phyloP scores from a whole-genome alignment of 2,888 invertebrate genomes.

The Ichneumon xanthorius region DNA sequence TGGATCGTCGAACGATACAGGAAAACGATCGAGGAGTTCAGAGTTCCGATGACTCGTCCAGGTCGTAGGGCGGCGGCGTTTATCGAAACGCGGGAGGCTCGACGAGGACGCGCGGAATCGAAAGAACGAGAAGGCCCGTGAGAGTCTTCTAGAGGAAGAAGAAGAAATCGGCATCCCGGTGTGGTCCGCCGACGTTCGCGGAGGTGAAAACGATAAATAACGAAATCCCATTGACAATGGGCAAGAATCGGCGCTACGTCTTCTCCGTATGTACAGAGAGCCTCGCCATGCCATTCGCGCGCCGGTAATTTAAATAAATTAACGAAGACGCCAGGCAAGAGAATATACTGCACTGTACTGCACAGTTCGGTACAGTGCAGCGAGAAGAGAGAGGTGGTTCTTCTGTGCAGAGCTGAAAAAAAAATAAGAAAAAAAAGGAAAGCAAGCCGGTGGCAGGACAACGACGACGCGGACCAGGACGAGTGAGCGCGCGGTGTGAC shows the following conservation, averaged over 20 bases:
- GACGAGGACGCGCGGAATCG: neutral
- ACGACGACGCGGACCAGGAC: slow-evolving; percentile 32
- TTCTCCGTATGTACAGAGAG: slow-evolving; percentile 36
- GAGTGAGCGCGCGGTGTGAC: slow-evolving; percentile 32
- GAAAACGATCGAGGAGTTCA: slow-evolving; percentile 35
- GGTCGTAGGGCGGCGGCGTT: slow-evolving; percentile 20
- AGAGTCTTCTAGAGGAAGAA: slow-evolving; percentile 17
- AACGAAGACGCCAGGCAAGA: slow-evolving; percentile 73
- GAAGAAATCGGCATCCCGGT: slow-evolving; percentile 56
- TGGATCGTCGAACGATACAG: slow-evolving; percentile 17
- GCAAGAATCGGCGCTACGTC: slow-evolving; percentile 71
- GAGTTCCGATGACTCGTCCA: slow-evolving; percentile 58
- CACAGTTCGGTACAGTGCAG: slow-evolving; percentile 20
- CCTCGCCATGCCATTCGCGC: slow-evolving; percentile 75
- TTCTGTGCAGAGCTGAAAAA: slow-evolving; percentile 11
- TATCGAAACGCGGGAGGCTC: neutral
- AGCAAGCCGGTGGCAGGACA: slow-evolving; percentile 32
- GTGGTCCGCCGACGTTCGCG: slow-evolving; percentile 48
- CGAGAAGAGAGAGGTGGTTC: slow-evolving; percentile 27
- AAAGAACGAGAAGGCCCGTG: neutral
- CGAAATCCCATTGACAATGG: slow-evolving; percentile 79
- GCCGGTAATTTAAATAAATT: slow-evolving; percentile 82
- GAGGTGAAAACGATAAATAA: slow-evolving; percentile 78
- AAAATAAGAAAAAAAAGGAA: slow-evolving; percentile 18
- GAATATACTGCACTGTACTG: neutral